A percentile compares a stretch with the other conserved stretches of the same genome.
phyloP scores from a whole-genome alignment of 2,888 invertebrate genomes.

The Priocnemis perturbator region DNA sequence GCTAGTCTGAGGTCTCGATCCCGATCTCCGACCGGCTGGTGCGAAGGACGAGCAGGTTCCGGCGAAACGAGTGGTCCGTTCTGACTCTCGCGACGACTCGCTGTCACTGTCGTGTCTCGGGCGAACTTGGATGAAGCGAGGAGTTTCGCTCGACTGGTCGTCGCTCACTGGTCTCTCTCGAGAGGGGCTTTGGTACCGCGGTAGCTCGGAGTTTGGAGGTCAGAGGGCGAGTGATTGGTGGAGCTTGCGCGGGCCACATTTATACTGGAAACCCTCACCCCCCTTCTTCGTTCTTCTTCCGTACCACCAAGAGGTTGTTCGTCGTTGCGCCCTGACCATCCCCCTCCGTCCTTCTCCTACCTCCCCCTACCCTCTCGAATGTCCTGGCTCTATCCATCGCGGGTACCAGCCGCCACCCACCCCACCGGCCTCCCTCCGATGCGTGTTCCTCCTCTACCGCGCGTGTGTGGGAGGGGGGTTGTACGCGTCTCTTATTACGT shows the following conservation, averaged over 20 bases:
- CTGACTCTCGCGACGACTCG: too few species aligned
- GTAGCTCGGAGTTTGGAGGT: slow-evolving; percentile 66
- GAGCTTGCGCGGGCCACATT: slow-evolving; percentile 71
- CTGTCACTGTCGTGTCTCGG: too few species aligned
- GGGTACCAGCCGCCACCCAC: neutral
- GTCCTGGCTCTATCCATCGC: too few species aligned
- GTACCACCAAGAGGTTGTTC: slow-evolving; percentile 43
- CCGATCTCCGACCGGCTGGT: too few species aligned
- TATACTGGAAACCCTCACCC: slow-evolving; percentile 61
- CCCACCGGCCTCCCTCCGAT: neutral
- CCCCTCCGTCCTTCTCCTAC: slow-evolving; percentile 36
- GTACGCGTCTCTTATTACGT: slow-evolving; percentile 42
- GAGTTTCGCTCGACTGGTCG: too few species aligned
- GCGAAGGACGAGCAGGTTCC: too few species aligned
- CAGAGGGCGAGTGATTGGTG: slow-evolving; percentile 71
- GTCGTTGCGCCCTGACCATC: slow-evolving; percentile 19
- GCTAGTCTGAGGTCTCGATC: too few species aligned
- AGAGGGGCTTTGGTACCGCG: slow-evolving; percentile 45
- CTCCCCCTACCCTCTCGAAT: slow-evolving; percentile 7
- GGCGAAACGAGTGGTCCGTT: too few species aligned
- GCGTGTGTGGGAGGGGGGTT: slow-evolving; percentile 11
- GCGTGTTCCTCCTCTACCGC: neutral
- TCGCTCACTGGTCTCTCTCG: neutral
- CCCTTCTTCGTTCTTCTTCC: slow-evolving; percentile 55
- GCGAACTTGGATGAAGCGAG: too few species aligned